Percentiles rank a stretch among this genome's conserved stretches.
phyloP scores from a whole-genome alignment of 2,797 vertebrate species.

The Sarcoramphus papa region DNA sequence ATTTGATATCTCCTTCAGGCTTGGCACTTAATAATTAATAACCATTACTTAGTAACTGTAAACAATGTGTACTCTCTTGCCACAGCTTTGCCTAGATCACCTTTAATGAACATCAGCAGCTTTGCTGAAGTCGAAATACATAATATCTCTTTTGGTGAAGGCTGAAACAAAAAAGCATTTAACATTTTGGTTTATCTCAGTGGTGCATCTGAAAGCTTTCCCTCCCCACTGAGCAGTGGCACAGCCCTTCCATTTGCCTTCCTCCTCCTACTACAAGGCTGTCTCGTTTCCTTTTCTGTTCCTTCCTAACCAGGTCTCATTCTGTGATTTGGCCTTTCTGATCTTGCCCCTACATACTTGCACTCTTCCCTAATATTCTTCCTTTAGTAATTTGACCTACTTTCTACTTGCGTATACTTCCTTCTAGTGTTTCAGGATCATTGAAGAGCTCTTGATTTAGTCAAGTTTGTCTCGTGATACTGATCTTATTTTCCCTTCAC shows the following conservation, averaged over 20 bases:
- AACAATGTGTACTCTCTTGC: background rate
- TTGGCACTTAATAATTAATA: background rate
- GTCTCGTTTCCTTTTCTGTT: background rate
- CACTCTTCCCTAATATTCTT: constrained; percentile 16
- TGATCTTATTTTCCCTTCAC: background rate
- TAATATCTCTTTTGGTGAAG: background rate
- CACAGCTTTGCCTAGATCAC: background rate
- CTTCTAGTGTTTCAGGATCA: constrained; percentile 44
- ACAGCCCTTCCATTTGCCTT: background rate
- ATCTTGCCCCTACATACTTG: constrained; percentile 7
- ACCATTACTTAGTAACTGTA: background rate
- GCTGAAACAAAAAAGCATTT: background rate
- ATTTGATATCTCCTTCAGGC: background rate
- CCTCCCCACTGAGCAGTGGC: rapidly evolving
- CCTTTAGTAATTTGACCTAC: constrained; percentile 34
- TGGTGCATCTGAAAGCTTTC: background rate
- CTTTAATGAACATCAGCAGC: background rate
- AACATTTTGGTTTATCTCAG: background rate
- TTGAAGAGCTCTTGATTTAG: background rate
- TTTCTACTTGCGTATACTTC: constrained; percentile 9
- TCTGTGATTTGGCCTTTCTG: background rate
- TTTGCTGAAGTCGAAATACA: background rate
- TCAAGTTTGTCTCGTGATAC: background rate
- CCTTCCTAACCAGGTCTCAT: background rate
- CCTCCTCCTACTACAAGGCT: background rate